phyloP scores from a whole-genome alignment of 92 coral and sea anemone species.

The Pocillopora grandis region DNA sequence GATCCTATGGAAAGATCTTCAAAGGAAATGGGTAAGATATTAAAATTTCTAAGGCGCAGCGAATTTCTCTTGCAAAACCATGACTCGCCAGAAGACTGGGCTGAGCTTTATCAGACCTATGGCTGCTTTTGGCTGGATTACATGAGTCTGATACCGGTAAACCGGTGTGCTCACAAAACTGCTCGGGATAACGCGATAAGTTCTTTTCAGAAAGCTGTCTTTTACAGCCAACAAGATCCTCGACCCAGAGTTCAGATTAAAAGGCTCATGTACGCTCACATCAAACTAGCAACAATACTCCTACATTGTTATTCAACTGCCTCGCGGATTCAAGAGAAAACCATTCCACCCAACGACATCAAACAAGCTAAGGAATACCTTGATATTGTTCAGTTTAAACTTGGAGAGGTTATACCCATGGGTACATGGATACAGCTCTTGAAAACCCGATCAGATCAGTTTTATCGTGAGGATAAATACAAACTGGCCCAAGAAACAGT shows the following conservation, averaged over 20 bases:
- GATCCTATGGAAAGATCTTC: too few species aligned
- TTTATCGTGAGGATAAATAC: slow-evolving; percentile 16
- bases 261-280: background rate
- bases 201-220: background rate
- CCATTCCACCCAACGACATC: slow-evolving; percentile 17
- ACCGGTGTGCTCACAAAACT: background rate
- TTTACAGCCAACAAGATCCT: background rate
- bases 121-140: slow-evolving; percentile 6
- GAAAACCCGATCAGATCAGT: slow-evolving; percentile 42
- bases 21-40: background rate
- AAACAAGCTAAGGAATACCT: slow-evolving; percentile 31
- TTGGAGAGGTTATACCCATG: background rate
- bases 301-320: slow-evolving; percentile 36
- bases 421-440: slow-evolving; percentile 32
- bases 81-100: background rate
- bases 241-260: slow-evolving; percentile 10
- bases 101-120: slow-evolving; percentile 16
- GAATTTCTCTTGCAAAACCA: background rate
- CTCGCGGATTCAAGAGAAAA: slow-evolving; percentile 11
- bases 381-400: slow-evolving; percentile 9
- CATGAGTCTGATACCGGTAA: slow-evolving; percentile 6
- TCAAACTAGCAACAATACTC: slow-evolving; percentile 18
- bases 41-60: background rate
- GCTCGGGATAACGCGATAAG: background rate
- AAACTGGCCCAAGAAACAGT: slow-evolving; percentile 21